These are phyloP conservation scores for Pharmacophagus antenor DNA, from an alignment of 2,888 invertebrate genomes.

Conservation along the genomic window DNA sequence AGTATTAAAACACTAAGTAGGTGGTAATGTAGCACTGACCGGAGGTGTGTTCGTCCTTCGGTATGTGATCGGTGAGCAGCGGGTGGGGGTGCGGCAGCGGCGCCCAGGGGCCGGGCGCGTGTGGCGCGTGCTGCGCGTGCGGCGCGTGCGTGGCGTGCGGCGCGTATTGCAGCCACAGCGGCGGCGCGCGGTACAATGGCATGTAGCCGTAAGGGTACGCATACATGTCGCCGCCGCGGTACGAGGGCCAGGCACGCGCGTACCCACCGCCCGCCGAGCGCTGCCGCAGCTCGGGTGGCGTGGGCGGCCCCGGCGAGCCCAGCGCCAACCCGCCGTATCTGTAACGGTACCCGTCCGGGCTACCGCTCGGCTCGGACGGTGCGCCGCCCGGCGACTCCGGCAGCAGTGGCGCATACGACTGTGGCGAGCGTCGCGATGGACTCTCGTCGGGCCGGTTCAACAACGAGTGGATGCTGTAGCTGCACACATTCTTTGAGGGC, in stretches of 20 bases:
- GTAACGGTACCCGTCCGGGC: constrained; percentile 68
- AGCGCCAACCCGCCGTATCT: constrained; percentile 57
- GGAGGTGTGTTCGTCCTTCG: constrained; percentile 81
- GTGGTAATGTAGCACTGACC: constrained; percentile 50
- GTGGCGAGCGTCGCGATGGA: constrained; percentile 60
- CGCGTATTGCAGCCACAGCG: constrained; percentile 74
- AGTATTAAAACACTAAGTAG: no score
- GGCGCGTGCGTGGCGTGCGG: constrained; percentile 56
- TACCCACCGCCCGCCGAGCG: constrained; percentile 37
- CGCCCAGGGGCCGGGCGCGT: constrained; percentile 78
- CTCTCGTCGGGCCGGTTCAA: constrained; percentile 83
- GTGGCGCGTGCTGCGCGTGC: constrained; percentile 57
- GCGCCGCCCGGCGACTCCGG: constrained; percentile 67
- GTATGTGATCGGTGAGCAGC: constrained; percentile 73
- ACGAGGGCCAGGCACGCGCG: constrained; percentile 40
- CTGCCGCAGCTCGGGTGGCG: constrained; percentile 55
- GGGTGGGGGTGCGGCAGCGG: constrained; percentile 75
- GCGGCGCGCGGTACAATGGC: constrained; percentile 59
- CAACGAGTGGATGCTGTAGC: constrained; percentile 92
- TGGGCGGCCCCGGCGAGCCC: constrained; percentile 61
- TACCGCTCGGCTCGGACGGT: constrained; percentile 68
- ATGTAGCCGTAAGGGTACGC: constrained; percentile 59
- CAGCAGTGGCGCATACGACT: constrained; percentile 50
- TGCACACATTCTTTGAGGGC: constrained; percentile 81
- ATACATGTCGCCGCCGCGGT: constrained; percentile 52